Evolutionary conservation across 2,888 invertebrate genomes (phyloP).

Genomic region (Lucinisca nassula): DNA sequence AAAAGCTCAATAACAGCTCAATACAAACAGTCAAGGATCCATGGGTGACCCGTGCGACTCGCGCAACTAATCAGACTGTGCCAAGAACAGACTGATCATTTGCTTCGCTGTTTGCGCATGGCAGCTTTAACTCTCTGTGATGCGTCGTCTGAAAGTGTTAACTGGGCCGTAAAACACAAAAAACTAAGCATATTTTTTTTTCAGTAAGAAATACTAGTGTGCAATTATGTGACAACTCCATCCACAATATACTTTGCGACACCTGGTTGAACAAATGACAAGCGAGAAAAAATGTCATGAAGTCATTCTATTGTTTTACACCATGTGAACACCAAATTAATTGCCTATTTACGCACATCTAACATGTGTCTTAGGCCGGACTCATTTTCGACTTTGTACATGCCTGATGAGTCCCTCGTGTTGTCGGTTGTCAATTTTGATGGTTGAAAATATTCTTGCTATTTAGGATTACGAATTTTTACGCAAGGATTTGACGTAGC

Average conservation of each 20-base stretch:
- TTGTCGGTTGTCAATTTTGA: background rate
- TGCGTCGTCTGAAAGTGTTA: no score
- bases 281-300: background rate
- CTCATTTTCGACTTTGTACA: background rate
- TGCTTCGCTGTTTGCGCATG: no score
- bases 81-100: no score
- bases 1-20: no score
- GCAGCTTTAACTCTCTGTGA: no score
- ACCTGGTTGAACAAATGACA: slow-evolving; percentile 5
- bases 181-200: no score
- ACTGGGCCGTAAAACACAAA: no score
- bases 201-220: background rate
- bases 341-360: background rate
- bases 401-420: background rate
- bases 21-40: no score
- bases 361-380: background rate
- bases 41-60: no score
- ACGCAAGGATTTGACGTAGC: background rate
- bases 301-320: slow-evolving; percentile 5
- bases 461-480: background rate
- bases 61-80: no score
- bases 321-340: background rate
- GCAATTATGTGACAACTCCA: background rate
- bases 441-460: background rate
- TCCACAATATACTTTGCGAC: background rate